These are phyloP conservation scores for Lithophane socia DNA, from an alignment of 2,888 invertebrate species.

Conservation along the genomic window DNA sequence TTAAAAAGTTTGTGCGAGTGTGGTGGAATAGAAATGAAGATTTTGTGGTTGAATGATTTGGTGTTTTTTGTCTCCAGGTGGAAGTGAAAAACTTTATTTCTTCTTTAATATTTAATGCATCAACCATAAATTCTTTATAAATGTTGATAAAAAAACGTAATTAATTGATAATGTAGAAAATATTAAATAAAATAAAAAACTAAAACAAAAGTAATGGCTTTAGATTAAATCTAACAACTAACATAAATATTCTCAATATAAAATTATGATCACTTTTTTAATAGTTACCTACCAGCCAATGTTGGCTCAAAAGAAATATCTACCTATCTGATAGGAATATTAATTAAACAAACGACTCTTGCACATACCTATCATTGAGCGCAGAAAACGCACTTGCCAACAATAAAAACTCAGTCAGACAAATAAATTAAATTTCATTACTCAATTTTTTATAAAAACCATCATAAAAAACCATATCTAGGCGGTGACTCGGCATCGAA, in stretches of 20 bases:
- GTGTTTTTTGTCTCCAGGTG: not conserved
- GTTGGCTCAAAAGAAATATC: not conserved
- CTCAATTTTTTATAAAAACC: constrained; percentile 51
- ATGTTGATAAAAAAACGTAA: not conserved
- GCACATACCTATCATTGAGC: constrained; percentile 15
- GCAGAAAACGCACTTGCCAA: constrained; percentile 22
- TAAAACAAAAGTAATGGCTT: not conserved
- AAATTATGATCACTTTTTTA: not conserved
- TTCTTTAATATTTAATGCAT: not conserved
- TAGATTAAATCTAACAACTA: not conserved
- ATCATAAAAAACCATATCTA: constrained; percentile 42
- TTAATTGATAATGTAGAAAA: not conserved
- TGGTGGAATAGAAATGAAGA: constrained; percentile 33
- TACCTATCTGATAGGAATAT: too few relatives aligned
- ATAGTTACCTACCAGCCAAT: not conserved
- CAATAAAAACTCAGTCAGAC: constrained; percentile 40
- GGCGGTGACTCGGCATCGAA: constrained; percentile 50
- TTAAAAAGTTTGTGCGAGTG: constrained; percentile 31
- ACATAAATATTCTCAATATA: not conserved
- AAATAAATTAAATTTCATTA: constrained; percentile 58
- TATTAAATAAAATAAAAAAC: not conserved
- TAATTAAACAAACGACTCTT: not conserved
- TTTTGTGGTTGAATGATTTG: constrained; percentile 10
- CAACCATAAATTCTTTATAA: not conserved
- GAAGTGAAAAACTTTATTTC: not conserved